phyloP scores from a whole-genome alignment of 2,888 invertebrate species.

The Drosophila recens region DNA sequence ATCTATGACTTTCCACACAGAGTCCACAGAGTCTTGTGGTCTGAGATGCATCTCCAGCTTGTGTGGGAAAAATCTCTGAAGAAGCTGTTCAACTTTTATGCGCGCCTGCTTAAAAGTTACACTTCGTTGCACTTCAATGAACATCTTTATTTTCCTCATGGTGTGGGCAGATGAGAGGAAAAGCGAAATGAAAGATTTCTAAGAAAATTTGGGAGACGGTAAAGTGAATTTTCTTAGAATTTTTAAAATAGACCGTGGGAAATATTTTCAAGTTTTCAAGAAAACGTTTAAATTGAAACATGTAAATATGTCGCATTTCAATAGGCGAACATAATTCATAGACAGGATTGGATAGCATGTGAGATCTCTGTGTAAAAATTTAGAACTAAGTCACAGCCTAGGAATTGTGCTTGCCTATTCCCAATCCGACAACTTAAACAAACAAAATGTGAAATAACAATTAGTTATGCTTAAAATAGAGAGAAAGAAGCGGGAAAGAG shows the following conservation, averaged over 20 bases:
- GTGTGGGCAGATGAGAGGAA: not conserved
- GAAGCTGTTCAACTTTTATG: constrained; percentile 29
- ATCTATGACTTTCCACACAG: not conserved
- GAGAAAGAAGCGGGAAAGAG: not conserved
- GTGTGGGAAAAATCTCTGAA: constrained; percentile 26
- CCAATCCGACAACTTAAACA: constrained; percentile 42
- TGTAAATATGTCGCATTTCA: constrained; percentile 55
- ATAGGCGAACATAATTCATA: constrained; percentile 38
- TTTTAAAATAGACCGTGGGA: not conserved
- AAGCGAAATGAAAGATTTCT: not conserved
- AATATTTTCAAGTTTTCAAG: not conserved
- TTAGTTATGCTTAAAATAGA: constrained; percentile 5
- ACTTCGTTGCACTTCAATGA: constrained; percentile 53
- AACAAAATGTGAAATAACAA: constrained; percentile 29
- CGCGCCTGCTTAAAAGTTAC: constrained; percentile 52
- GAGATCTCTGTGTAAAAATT: not conserved
- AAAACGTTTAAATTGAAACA: constrained; percentile 6
- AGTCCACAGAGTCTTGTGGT: not conserved
- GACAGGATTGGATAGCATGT: not conserved
- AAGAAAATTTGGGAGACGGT: not conserved
- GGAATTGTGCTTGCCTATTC: constrained; percentile 50
- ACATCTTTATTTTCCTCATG: constrained; percentile 3
- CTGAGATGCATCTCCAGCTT: constrained; percentile 9
- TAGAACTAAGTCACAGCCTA: not conserved
- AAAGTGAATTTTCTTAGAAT: not conserved